Evolutionary conservation across 2,888 invertebrate species (phyloP).

Genomic region (Achlya flavicornis): DNA sequence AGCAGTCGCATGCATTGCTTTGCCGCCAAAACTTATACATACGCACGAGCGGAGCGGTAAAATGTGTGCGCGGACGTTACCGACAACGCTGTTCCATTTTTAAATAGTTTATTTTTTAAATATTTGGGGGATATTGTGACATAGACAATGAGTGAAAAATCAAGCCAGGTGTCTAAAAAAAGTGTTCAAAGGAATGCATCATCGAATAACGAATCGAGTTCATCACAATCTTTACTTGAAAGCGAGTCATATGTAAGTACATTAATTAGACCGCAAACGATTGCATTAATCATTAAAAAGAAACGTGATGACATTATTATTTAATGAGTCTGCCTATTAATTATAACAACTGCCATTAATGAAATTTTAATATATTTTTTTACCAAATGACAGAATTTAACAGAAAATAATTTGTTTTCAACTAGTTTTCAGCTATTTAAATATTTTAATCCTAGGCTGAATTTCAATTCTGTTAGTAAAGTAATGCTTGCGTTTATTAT

Average conservation of each 20-base stretch:
- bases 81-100: conserved; percentile 26
- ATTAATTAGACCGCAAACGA: conserved; percentile 9
- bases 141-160: conserved; percentile 15
- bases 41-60: conserved; percentile 34
- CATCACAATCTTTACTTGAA: conserved; percentile 39
- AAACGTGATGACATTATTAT: not conserved
- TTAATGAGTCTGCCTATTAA: not conserved
- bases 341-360: too few relatives aligned
- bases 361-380: too few relatives aligned
- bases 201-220: conserved; percentile 14
- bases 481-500: too few relatives aligned
- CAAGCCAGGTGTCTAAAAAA: conserved; percentile 11
- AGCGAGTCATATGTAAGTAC: conserved; percentile 47
- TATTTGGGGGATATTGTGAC: conserved; percentile 19
- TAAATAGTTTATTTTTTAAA: conserved; percentile 22
- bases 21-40: conserved; percentile 34
- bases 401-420: too few relatives aligned
- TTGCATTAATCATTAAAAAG: not conserved
- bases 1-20: conserved; percentile 49
- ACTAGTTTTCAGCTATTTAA: too few relatives aligned
- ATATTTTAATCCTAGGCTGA: too few relatives aligned
- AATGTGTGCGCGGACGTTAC: conserved; percentile 48
- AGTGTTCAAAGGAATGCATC: conserved; percentile 12
- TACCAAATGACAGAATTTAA: not conserved
- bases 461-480: too few relatives aligned